A percentile compares a stretch with the other conserved stretches of the same genome.
Conservation (phyloP, 2,888 invertebrate genomes). For the Drosophila longiperda region DNA sequence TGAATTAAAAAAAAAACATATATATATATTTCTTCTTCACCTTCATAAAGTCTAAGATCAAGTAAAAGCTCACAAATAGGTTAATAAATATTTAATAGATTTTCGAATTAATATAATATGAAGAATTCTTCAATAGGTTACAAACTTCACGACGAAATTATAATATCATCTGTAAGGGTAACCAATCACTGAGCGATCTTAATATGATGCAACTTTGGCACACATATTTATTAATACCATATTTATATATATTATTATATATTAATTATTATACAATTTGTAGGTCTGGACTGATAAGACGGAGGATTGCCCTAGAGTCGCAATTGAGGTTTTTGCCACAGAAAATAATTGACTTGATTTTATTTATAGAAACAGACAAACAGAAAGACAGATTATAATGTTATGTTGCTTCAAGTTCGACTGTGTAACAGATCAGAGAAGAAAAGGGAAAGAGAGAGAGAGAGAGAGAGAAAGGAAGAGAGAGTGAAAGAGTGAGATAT, state of each 20-base stretch:
- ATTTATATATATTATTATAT: background rate
- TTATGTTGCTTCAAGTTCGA: constrained; percentile 16
- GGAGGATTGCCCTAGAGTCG: constrained; percentile 35
- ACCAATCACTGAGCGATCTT: constrained; percentile 16
- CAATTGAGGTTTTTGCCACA: constrained; percentile 22
- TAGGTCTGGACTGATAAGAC: constrained; percentile 23
- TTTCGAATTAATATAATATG: too few species aligned
- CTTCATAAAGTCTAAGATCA: too few species aligned
- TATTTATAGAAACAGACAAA: constrained; percentile 30
- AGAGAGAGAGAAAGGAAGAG: background rate
- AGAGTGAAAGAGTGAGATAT: background rate
- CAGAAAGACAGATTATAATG: constrained; percentile 22
- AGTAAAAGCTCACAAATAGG: too few species aligned
- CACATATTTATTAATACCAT: background rate
- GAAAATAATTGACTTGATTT: constrained; percentile 19
- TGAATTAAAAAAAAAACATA: too few species aligned
- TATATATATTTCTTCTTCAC: too few species aligned
- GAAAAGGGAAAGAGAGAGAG: too few species aligned
- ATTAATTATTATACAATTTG: background rate
- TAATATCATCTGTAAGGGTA: background rate
- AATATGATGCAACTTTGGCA: constrained; percentile 25
- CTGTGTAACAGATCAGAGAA: constrained; percentile 9
- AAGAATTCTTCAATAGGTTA: background rate
- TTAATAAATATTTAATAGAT: too few species aligned
- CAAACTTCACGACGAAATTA: background rate